Conservation (phyloP, 2,113 vertebrate species). For the Otocyon megalotis region DNA sequence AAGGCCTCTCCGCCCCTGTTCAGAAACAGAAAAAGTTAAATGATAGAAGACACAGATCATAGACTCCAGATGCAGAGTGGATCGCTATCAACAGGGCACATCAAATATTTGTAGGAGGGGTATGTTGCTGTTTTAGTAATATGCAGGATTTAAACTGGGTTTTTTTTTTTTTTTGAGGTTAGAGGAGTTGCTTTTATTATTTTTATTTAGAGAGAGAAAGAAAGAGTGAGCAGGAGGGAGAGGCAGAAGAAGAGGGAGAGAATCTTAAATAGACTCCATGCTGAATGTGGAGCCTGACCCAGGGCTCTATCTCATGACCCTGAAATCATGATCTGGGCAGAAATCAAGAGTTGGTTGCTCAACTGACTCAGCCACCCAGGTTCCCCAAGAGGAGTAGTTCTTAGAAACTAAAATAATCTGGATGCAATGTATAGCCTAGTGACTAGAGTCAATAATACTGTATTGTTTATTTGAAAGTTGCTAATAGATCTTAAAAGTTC, state of each 20-base stretch:
- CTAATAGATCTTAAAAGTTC: neutral
- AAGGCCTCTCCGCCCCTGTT: slow-evolving; percentile 95
- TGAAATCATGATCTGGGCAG: neutral
- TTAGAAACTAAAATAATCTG: neutral
- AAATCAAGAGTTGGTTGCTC: neutral
- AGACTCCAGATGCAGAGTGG: neutral
- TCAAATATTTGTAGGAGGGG: neutral
- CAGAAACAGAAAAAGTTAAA: slow-evolving; percentile 77
- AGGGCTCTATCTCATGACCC: neutral
- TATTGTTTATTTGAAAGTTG: neutral
- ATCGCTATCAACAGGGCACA: neutral
- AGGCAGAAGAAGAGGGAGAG: neutral
- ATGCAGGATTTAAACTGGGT: neutral
- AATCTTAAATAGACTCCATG: neutral
- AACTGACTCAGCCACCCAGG: neutral
- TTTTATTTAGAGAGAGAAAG: neutral
- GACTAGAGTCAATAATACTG: neutral
- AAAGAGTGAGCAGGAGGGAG: neutral
- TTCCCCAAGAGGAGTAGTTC: neutral
- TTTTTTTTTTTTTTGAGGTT: neutral
- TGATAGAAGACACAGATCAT: neutral
- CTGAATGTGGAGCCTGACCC: neutral
- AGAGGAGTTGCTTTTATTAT: neutral
- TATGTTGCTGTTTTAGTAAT: neutral
- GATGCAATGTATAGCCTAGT: neutral